Conservation (phyloP, 2,797 vertebrate species). For the Aldrovandia affinis region DNA sequence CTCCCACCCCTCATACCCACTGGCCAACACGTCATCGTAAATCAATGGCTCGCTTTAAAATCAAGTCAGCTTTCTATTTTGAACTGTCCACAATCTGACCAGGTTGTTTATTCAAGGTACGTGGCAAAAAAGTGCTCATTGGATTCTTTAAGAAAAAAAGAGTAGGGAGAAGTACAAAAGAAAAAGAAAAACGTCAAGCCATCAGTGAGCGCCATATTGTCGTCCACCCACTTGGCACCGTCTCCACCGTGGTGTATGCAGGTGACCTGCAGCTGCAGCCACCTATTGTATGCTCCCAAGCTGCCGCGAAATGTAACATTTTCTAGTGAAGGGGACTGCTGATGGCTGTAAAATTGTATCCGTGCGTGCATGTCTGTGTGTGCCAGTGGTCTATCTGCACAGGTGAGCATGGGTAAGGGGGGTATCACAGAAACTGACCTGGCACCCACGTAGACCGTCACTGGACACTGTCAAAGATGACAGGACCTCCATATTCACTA, state of each 20-base stretch:
- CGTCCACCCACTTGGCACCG: background rate
- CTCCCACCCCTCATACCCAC: conserved; percentile 32
- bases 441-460: background rate
- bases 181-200: conserved; percentile 30
- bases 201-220: background rate
- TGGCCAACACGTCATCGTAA: conserved; percentile 34
- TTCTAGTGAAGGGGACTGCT: background rate
- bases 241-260: background rate
- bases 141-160: conserved; percentile 59
- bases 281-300: background rate
- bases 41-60: conserved; percentile 44
- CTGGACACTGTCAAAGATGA: background rate
- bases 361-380: background rate
- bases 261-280: background rate
- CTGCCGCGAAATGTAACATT: conserved; percentile 3
- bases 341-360: background rate
- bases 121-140: conserved; percentile 67
- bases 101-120: conserved; percentile 52
- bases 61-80: conserved; percentile 51
- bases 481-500: conserved; percentile 1
- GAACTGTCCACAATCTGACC: conserved; percentile 54
- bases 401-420: background rate
- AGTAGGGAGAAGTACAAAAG: conserved; percentile 48
- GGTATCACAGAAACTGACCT: background rate
- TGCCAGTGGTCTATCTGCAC: background rate